Evolutionary conservation across 2,113 vertebrate genomes (phyloP).

Genomic region (Dipodomys merriami): DNA sequence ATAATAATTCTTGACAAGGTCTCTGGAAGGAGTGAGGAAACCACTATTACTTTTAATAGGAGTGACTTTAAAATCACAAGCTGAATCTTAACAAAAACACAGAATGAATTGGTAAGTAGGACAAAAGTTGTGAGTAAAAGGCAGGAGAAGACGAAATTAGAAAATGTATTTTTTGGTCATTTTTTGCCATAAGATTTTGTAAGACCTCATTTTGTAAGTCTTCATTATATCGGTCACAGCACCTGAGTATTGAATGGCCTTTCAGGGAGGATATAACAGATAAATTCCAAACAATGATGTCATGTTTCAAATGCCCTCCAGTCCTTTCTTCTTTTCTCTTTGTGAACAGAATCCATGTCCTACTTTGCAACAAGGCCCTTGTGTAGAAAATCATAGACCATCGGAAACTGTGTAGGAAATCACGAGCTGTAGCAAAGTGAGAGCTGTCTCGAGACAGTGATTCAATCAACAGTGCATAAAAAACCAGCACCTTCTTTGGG

Average conservation of each 20-base stretch:
- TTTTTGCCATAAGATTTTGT: not conserved
- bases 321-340: slow-evolving; percentile 40
- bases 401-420: not conserved
- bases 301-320: slow-evolving; percentile 34
- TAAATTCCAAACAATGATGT: not conserved
- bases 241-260: slow-evolving; percentile 38
- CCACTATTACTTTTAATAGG: slow-evolving; percentile 71
- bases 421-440: not conserved
- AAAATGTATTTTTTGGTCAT: not conserved
- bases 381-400: not conserved
- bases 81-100: slow-evolving; percentile 62
- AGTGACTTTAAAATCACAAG: slow-evolving; percentile 67
- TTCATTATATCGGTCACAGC: not conserved
- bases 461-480: slow-evolving; percentile 41
- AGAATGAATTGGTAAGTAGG: slow-evolving; percentile 53
- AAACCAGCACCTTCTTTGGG: slow-evolving; percentile 46
- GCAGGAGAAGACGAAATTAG: slow-evolving; percentile 25
- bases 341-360: slow-evolving; percentile 12
- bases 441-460: not conserved
- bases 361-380: slow-evolving; percentile 1
- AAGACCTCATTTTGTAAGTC: not conserved
- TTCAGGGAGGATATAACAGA: not conserved
- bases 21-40: slow-evolving; percentile 70
- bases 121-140: slow-evolving; percentile 56
- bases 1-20: slow-evolving; percentile 70